Conservation (phyloP, 2,113 vertebrate species). For the Lonchura striata region DNA sequence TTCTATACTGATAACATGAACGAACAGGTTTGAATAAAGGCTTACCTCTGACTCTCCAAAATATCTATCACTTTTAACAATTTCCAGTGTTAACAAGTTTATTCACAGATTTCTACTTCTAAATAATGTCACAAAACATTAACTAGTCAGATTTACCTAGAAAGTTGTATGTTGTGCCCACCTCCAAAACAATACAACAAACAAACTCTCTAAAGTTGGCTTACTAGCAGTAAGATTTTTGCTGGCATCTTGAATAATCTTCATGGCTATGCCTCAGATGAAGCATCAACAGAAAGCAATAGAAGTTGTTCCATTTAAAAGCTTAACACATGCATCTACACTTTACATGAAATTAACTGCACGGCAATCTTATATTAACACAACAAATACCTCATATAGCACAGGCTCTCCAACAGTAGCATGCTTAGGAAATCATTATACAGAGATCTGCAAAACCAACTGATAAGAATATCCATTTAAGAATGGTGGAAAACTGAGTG, state of each 20-base stretch:
- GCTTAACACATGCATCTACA: background rate
- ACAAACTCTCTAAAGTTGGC: background rate
- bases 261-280: background rate
- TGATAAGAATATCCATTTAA: background rate
- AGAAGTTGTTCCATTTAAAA: background rate
- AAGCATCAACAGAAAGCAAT: background rate
- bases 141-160: background rate
- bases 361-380: background rate
- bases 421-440: background rate
- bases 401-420: background rate
- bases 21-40: background rate
- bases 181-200: background rate
- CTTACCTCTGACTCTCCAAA: background rate
- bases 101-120: background rate
- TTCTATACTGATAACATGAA: background rate
- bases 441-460: background rate
- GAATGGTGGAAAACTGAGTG: background rate
- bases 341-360: background rate
- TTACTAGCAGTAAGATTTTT: background rate
- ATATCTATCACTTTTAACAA: background rate
- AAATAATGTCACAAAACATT: background rate
- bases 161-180: background rate
- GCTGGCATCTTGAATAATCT: background rate
- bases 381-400: background rate
- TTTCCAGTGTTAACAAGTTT: background rate